A percentile compares a stretch with the other conserved stretches of the same genome.
phyloP scores from a whole-genome alignment of 2,113 vertebrate species.

The Orycteropus afer region DNA sequence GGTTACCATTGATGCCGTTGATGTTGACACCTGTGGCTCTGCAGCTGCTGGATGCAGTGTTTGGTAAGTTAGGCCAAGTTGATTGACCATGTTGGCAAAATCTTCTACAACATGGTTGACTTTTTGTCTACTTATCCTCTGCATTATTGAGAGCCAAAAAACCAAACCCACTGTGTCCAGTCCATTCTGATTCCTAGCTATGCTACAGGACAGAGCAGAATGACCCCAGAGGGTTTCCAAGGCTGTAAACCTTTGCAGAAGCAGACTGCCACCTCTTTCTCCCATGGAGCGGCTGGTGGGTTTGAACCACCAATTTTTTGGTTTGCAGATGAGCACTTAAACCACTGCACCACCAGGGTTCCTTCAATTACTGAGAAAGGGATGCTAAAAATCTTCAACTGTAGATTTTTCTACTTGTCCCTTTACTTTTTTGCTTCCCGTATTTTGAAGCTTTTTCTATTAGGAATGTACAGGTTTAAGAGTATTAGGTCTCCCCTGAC shows the following conservation, averaged over 20 bases:
- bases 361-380: background rate
- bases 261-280: too few species aligned
- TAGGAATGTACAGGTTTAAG: background rate
- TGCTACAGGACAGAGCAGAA: too few species aligned
- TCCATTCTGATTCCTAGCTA: too few species aligned
- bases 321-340: too few species aligned
- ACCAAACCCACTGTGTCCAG: too few species aligned
- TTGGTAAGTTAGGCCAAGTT: background rate
- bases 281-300: too few species aligned
- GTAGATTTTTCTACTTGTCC: background rate
- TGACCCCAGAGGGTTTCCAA: too few species aligned
- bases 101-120: background rate
- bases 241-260: too few species aligned
- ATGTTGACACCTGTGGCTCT: background rate
- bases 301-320: too few species aligned
- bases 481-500: background rate
- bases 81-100: background rate
- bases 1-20: background rate
- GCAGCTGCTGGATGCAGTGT: background rate
- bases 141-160: too few species aligned
- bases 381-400: background rate
- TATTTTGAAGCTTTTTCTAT: conserved; percentile 1
- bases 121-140: background rate
- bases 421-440: background rate
- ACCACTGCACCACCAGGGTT: too few species aligned